Base-by-base conservation (phyloP, 1,140 invertebrate species). In the Bombus waltoni region DNA sequence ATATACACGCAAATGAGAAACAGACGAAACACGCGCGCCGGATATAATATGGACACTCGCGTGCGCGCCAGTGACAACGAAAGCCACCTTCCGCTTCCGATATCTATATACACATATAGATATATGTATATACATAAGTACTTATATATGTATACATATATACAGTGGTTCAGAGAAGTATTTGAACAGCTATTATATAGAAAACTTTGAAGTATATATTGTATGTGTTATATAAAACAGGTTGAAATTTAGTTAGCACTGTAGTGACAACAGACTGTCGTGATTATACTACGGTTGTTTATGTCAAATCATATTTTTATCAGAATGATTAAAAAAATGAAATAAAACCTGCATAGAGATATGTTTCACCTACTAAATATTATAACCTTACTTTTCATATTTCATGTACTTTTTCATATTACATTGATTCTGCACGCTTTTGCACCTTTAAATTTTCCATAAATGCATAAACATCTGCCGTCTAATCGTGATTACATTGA, bases 1-100 rank as follows among this genome's bases (percentile, higher is more conserved):
- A 59, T 47, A 65, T 38, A 65, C 81, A 78, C 87, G 72, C 42
- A 83, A 88, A 74, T 76, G 59, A 35, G 22, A 75, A 80, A 40
- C 35, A n/a, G 32, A 40, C 66, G 15, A 70, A 75, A 68, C 38
- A 68, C 81, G 77, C 66, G 59, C 71, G 76, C 32, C 72, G 76
- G 35, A 44, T 73, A 72, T 68, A 53, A 81, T 57, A 68, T 57
- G 65, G 40, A 65, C 72, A 73, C 72, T 65, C 71, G 38, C 40
- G 76, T 78, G 82, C 53, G 66, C 66, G 44, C 32, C 44, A 66
- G 28, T 74, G 28, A 11, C 47, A 72, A 47, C 18, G 38, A 32
- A 78, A 42, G 35, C 32, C 15, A 68, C 18, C 6, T 74, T 59
- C 57, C 65, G 62, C 57, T 57, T 42, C 6, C 66, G 25, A 80